Evolutionary conservation across 2,113 vertebrate genomes (phyloP), one percentile per base, ranked within the genome.

Genomic region (Scophthalmus maximus): DNA sequence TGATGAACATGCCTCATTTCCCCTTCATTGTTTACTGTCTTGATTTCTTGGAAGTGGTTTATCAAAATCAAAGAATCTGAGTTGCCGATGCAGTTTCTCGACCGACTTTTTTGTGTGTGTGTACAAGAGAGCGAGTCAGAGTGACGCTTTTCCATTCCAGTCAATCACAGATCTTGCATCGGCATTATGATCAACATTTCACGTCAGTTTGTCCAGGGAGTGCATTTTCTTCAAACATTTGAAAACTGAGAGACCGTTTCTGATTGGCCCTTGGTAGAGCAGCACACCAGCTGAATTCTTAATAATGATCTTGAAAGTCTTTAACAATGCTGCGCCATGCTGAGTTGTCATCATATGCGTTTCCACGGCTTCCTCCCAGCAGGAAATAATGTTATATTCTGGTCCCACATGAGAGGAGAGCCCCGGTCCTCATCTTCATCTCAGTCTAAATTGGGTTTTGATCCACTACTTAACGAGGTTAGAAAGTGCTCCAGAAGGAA

Each of bases 1-100:
- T n/a, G n/a, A 69, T 55, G 50, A 76, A 74, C 46, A 18, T 0
- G 22, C 11, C 56, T 59, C 34, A 49, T 63, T 65, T 76, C 26
- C 52, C 20, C n/a, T 17, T 51, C 67, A 40, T 26, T 15, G 23
- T 71, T 55, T 55, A 20, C 18, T 22, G 62, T 30, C 22, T 61
- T 44, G n/a, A 73, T 67, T 52, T 26, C 29, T 9, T n/a, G 38
- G 50, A 0, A 7, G 49, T 15, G 25, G 34, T 70, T 61, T 30
- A 44, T 73, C 27, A 42, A 40, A 63, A 72, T 58, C 56, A 68
- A 23, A 59, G 32, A 38, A 17, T 40, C n/a, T 40, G 14, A 40
- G 14, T 17, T 17, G n/a, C n/a, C n/a, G n/a, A n/a, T n/a, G n/a
- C n/a, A n/a, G n/a, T n/a, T n/a, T n/a, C n/a, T n/a, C n/a, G n/a